A percentile compares a stretch with the other conserved stretches of the same genome.
phyloP scores from a whole-genome alignment of 2,113 vertebrate species.

The Desmodus rotundus region DNA sequence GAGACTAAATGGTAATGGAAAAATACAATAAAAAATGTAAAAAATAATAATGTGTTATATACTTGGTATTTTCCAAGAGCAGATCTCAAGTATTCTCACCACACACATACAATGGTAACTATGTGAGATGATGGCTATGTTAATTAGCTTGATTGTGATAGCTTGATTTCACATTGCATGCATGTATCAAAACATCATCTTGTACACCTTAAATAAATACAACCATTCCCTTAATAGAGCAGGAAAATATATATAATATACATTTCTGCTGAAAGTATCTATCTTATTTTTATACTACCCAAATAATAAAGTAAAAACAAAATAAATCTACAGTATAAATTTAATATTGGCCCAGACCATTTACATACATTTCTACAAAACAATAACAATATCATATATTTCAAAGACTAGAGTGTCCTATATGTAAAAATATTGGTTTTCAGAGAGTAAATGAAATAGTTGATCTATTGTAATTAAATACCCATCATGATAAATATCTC shows the following conservation, averaged over 20 bases:
- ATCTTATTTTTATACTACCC: background rate
- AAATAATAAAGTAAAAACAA: background rate
- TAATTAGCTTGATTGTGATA: background rate
- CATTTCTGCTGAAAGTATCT: background rate
- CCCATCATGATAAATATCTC: fast-evolving
- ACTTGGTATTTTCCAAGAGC: background rate
- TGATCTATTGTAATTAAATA: background rate
- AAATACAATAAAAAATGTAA: no score
- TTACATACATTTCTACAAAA: background rate
- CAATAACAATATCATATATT: background rate
- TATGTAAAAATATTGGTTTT: background rate
- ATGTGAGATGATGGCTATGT: background rate
- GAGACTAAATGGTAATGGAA: no score
- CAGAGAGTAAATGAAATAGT: background rate
- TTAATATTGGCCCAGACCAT: background rate
- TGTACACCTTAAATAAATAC: background rate
- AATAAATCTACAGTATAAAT: background rate
- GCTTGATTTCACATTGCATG: background rate
- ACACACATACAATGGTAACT: background rate
- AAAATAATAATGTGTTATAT: background rate
- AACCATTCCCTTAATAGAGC: background rate
- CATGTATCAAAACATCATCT: background rate
- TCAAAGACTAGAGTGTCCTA: background rate
- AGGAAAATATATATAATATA: background rate
- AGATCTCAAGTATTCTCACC: background rate